Evolutionary conservation across 1,140 invertebrate genomes (phyloP).

Genomic region (Helicoverpa zea): DNA sequence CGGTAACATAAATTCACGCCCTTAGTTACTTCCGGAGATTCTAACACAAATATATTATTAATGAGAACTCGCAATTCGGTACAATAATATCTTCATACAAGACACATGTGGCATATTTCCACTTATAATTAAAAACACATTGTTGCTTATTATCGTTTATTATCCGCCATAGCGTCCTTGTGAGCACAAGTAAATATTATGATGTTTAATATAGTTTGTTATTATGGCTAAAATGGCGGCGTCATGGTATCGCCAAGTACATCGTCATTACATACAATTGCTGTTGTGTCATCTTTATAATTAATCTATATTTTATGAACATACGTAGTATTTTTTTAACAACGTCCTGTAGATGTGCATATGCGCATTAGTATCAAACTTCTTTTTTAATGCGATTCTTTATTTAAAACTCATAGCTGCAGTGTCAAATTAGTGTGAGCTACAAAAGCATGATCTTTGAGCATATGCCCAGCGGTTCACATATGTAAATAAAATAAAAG

Average conservation of each 20-base stretch:
- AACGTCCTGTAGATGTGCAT: not conserved
- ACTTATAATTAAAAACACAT: conserved; percentile 45
- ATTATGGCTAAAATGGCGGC: conserved; percentile 4
- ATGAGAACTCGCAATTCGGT: conserved; percentile 8
- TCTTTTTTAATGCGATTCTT: not conserved
- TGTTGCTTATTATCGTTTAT: conserved; percentile 32
- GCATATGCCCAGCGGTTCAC: too few species aligned
- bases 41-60: not conserved
- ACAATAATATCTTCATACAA: not conserved
- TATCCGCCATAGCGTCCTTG: conserved; percentile 27
- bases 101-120: conserved; percentile 25
- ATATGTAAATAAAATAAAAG: too few species aligned
- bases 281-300: not conserved
- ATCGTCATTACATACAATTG: conserved; percentile 29
- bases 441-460: too few species aligned
- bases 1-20: not conserved
- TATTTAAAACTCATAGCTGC: not conserved
- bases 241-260: conserved; percentile 20
- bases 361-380: not conserved
- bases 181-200: conserved; percentile 11
- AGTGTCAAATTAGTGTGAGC: too few species aligned
- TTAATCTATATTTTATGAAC: not conserved
- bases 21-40: not conserved
- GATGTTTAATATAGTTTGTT: not conserved
- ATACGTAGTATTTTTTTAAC: too few species aligned